A percentile compares a stretch with the other conserved stretches of the same genome.
Conservation (phyloP, 2,113 vertebrate species). For the Hydropotes inermis region DNA sequence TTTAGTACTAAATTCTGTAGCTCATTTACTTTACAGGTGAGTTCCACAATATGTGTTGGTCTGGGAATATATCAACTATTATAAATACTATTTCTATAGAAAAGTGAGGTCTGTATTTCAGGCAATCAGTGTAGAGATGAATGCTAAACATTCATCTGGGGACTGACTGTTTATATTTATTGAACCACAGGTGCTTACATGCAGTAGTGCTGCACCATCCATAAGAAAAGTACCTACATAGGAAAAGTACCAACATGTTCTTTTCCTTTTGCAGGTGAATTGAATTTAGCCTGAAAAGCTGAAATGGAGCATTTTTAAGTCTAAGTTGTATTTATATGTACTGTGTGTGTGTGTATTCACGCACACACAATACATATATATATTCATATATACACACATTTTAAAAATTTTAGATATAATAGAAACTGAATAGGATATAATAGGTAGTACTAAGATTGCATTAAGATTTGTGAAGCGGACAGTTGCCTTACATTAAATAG, state of each 20-base stretch:
- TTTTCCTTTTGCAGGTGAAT: background rate
- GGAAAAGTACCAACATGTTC: background rate
- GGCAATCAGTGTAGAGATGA: background rate
- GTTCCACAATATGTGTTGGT: background rate
- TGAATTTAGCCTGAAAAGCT: background rate
- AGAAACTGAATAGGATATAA: background rate
- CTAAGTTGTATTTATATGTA: background rate
- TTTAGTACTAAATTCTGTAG: background rate
- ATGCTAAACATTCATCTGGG: background rate
- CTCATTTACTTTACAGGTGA: conserved; percentile 15
- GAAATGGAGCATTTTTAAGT: background rate
- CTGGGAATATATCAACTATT: background rate
- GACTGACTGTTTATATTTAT: background rate
- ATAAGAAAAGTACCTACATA: background rate
- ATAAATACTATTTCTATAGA: background rate
- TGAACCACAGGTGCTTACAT: background rate
- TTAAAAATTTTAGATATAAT: background rate
- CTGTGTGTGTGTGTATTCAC: background rate
- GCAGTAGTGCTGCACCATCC: background rate
- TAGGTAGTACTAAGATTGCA: background rate
- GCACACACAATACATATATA: too few species aligned
- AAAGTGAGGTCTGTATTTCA: background rate
- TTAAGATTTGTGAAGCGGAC: conserved; percentile 35
- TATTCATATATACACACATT: too few species aligned
- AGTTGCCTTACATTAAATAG: conserved; percentile 37